Evolutionary conservation across 2,113 vertebrate species (phyloP).

Genomic region (Equus quagga): DNA sequence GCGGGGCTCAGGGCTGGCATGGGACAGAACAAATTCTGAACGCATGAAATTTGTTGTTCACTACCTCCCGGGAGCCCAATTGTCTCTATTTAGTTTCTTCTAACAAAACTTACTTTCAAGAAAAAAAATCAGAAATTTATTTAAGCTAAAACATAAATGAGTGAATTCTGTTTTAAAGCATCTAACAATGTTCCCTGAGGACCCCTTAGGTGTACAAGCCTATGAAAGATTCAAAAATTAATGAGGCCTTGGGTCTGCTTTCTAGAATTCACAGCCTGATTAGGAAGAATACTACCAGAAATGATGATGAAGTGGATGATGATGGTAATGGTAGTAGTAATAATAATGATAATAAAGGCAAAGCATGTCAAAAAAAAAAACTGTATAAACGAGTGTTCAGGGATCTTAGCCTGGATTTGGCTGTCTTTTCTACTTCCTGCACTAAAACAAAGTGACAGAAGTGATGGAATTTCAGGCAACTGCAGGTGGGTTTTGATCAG

Average conservation of each 20-base stretch:
- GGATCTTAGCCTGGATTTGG: background rate
- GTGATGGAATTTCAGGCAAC: background rate
- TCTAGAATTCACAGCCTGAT: background rate
- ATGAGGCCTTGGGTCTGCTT: background rate
- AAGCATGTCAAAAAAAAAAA: background rate
- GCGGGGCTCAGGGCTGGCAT: background rate
- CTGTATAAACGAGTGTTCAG: background rate
- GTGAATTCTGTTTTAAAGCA: background rate
- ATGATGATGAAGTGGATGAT: background rate
- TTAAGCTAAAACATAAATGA: background rate
- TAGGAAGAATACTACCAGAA: background rate
- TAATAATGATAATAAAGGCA: background rate
- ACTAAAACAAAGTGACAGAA: background rate
- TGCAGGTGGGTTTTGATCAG: constrained; percentile 27
- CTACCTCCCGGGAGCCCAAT: background rate
- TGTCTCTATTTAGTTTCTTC: background rate
- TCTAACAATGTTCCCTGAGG: background rate
- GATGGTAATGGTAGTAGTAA: background rate
- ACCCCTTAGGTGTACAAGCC: background rate
- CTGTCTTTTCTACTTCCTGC: background rate
- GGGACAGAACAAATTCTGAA: background rate
- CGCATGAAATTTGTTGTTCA: background rate
- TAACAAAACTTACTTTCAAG: background rate
- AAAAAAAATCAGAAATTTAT: background rate
- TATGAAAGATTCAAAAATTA: background rate